Percentiles rank a stretch among this genome's conserved stretches.
phyloP scores from a whole-genome alignment of 2,888 invertebrate species.

The Harpalus rufipes region DNA sequence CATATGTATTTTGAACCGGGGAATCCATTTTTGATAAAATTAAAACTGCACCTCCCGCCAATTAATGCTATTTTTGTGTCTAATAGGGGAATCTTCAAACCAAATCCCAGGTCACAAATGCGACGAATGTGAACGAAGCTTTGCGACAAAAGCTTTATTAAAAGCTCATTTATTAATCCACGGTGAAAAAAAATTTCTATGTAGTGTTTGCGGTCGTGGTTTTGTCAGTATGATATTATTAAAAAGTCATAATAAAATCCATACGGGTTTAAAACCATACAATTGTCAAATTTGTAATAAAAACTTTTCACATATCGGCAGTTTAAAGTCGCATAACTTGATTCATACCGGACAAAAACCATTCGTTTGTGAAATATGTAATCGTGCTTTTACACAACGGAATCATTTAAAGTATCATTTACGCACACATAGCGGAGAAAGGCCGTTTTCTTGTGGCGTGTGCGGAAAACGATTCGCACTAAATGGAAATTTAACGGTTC shows the following conservation, averaged over 20 bases:
- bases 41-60: too few relatives aligned
- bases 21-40: too few relatives aligned
- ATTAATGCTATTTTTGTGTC: too few relatives aligned
- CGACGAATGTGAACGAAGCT: slow-evolving; percentile 22
- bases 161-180: slow-evolving; percentile 57
- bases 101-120: slow-evolving; percentile 26
- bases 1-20: too few relatives aligned
- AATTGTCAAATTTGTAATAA: slow-evolving; percentile 37
- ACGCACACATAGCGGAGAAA: slow-evolving; percentile 71
- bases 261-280: slow-evolving; percentile 47
- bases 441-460: slow-evolving; percentile 71
- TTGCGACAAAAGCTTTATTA: slow-evolving; percentile 38
- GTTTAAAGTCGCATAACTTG: slow-evolving; percentile 34
- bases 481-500: slow-evolving; percentile 63
- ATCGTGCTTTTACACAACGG: slow-evolving; percentile 54
- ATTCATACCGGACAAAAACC: slow-evolving; percentile 49
- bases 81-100: neutral
- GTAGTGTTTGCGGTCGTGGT: slow-evolving; percentile 59
- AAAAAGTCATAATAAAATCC: slow-evolving; percentile 47
- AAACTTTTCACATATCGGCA: slow-evolving; percentile 45
- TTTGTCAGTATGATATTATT: slow-evolving; percentile 54
- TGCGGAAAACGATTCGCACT: slow-evolving; percentile 70
- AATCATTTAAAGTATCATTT: slow-evolving; percentile 56
- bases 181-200: slow-evolving; percentile 60
- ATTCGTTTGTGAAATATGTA: slow-evolving; percentile 48